Evolutionary conservation across 2,888 invertebrate genomes (phyloP).

Genomic region (Drosophila paracracens): DNA sequence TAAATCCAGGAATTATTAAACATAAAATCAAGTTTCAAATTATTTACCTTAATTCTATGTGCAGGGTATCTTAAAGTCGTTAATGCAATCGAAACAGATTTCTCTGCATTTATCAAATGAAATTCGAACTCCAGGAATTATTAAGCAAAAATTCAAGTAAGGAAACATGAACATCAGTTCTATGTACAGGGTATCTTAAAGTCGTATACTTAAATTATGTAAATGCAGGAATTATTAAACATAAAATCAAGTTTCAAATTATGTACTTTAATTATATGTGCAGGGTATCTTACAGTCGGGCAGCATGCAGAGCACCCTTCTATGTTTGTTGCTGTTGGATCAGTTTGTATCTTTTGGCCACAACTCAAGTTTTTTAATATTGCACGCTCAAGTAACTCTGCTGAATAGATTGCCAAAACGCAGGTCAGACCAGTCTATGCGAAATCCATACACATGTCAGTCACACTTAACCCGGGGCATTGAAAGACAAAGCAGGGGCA

Average conservation of each 20-base stretch:
- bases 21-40: not conserved
- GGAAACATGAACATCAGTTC: no score
- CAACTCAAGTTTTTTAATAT: slow-evolving; percentile 49
- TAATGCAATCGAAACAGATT: not conserved
- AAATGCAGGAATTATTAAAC: not conserved
- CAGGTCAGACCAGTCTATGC: slow-evolving; percentile 57
- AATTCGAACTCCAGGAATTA: rapidly evolving
- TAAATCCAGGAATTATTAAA: rapidly evolving
- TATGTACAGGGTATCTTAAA: no score
- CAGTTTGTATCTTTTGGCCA: slow-evolving; percentile 21
- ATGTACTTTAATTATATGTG: not conserved
- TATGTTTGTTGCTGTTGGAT: slow-evolving; percentile 7
- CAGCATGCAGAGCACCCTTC: not conserved
- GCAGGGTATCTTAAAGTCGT: not conserved
- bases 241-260: not conserved
- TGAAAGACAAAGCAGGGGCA: slow-evolving; percentile 6
- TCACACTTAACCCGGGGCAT: slow-evolving; percentile 75
- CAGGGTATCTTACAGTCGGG: not conserved
- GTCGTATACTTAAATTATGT: no score
- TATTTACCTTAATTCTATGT: rapidly evolving
- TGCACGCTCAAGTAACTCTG: slow-evolving; percentile 69
- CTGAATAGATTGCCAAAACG: slow-evolving; percentile 49
- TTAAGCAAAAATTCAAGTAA: not conserved
- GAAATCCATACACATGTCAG: slow-evolving; percentile 74
- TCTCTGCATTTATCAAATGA: not conserved